These are phyloP conservation scores for Lepilemur septentrionalis DNA, from an alignment of 2,797 vertebrate species.

Conservation along the genomic window DNA sequence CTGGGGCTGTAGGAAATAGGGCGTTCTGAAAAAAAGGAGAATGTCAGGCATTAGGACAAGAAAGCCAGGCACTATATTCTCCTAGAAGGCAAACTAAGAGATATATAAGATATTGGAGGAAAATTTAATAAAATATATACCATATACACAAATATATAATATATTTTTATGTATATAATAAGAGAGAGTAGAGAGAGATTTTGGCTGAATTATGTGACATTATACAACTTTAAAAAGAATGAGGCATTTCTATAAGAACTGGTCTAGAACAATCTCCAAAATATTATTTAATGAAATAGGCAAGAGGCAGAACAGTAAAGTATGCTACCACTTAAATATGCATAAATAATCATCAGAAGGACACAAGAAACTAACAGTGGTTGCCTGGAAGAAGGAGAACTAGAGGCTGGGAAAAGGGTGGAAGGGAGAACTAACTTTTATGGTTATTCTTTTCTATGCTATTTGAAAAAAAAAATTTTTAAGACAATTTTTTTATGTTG, in stretches of 20 bases:
- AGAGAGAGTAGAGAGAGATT: neutral
- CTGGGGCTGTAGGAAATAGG: neutral
- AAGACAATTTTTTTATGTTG: neutral
- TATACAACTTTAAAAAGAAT: neutral
- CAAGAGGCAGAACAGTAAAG: neutral
- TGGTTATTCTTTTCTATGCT: neutral
- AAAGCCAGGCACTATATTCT: neutral
- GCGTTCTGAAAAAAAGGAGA: neutral
- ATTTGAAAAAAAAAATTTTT: neutral
- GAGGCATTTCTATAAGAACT: neutral
- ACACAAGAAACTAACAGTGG: neutral
- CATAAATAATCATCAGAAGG: neutral
- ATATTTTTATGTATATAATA: neutral
- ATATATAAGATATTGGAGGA: neutral
- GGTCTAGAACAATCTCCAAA: neutral
- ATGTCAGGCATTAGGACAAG: neutral
- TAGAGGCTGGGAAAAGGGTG: neutral
- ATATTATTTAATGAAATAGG: neutral
- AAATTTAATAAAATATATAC: neutral
- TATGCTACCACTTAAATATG: neutral
- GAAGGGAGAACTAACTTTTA: conserved; percentile 11
- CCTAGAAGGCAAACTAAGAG: neutral
- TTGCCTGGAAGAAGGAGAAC: neutral
- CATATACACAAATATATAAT: neutral
- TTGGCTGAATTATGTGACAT: neutral